phyloP scores from a whole-genome alignment of 2,888 invertebrate species.

The Heliconius ismenius region DNA sequence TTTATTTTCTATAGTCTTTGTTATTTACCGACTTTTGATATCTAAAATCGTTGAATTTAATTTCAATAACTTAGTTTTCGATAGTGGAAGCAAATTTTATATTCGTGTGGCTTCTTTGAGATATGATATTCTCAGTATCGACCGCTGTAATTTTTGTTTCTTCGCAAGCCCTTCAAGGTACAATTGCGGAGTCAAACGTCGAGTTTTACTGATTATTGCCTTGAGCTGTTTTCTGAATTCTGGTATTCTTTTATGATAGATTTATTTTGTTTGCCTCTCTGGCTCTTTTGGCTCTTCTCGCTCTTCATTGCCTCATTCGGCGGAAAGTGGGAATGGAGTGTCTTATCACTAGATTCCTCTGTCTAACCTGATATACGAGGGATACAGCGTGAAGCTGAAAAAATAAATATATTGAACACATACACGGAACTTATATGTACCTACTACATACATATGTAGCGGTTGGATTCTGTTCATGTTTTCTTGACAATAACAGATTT shows the following conservation, averaged over 20 bases:
- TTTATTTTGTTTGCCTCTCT: too few species aligned
- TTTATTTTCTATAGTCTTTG: conserved; percentile 26
- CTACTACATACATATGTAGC: neutral
- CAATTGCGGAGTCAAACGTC: conserved; percentile 66
- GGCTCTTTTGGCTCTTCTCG: too few species aligned
- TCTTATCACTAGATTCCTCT: too few species aligned
- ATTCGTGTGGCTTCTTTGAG: conserved; percentile 46
- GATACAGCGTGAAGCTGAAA: too few species aligned
- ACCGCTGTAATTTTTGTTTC: conserved; percentile 48
- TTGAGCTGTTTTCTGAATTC: conserved; percentile 47
- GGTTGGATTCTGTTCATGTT: conserved; percentile 12
- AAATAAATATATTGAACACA: neutral
- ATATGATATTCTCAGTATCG: conserved; percentile 55
- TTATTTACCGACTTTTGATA: conserved; percentile 7
- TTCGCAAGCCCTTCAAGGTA: conserved; percentile 53
- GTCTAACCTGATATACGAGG: too few species aligned
- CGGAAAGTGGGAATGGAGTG: too few species aligned
- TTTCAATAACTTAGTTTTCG: conserved; percentile 15
- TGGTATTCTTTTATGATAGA: too few species aligned
- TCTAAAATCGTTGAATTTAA: neutral
- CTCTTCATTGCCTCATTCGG: too few species aligned
- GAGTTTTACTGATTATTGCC: conserved; percentile 59
- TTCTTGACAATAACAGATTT: conserved; percentile 41
- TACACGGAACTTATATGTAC: neutral
- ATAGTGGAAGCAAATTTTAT: conserved; percentile 33